Evolutionary conservation across 2,888 invertebrate species (phyloP), one percentile per base, ranked within the genome.

Genomic region (Coenonympha arcania): DNA sequence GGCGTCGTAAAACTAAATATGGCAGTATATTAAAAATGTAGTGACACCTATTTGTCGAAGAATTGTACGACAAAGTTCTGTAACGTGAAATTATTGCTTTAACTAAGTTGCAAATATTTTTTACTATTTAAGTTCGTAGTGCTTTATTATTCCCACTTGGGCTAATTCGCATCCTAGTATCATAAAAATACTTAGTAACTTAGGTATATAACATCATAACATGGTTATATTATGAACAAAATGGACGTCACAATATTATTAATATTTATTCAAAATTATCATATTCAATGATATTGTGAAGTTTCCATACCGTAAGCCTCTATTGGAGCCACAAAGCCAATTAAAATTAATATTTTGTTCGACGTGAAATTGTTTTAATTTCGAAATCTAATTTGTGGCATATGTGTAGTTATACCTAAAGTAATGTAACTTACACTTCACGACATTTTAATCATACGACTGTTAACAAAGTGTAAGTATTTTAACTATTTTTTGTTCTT

Each of bases 1-100:
- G 75, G 64, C 60, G 66, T 68, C 68, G 70, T 67, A 63, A 64
- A 45, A 24, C 19, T 28, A 59, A 61, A 56, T 50, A 57, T 59
- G 53, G 58, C 55, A 49, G 54, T 56, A 63, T 72, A 70, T 73
- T 72, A 72, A 69, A 42, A 67, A 45, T 37, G 33, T 41, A 42
- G 13, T 26, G 34, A 22, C 48, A 48, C 41, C 30, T 18, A 49
- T 36, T 30, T 45, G 40, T 48, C 26, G 48, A 40, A 9, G 30
- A 5, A 24, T 39, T 39, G 22, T 22, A 24, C 16, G 24, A 24
- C 22, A 24, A 39, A 15, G 4, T 24, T 4, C 2, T 2, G 5
- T 13, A 4, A 16, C 9, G 16, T 6, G 20, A 19, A 11, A 19
- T 19, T 39, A 24, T 9, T 15, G 39, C 4, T 22, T 2, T 39